These are phyloP conservation scores for Cephonodes hylas DNA, from an alignment of 2,888 invertebrate species.

Conservation along the genomic window DNA sequence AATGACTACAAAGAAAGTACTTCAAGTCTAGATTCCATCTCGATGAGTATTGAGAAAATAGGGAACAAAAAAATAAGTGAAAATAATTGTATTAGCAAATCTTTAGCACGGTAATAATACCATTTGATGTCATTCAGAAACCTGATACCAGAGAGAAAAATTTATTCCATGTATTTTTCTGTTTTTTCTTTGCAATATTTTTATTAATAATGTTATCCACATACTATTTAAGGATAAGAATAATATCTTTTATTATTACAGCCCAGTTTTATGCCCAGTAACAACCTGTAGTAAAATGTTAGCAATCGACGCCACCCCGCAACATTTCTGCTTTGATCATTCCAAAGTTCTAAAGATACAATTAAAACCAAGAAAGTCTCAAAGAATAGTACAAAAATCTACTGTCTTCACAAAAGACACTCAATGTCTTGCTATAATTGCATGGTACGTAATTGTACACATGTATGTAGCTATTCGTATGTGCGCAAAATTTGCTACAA, in stretches of 20 bases:
- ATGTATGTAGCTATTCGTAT: no score
- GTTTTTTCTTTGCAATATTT: no score
- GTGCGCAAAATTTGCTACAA: no score
- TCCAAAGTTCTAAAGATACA: constrained; percentile 58
- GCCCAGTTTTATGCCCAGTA: constrained; percentile 67
- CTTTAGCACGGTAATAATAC: not conserved
- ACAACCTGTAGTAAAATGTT: constrained; percentile 74
- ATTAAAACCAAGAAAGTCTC: constrained; percentile 22
- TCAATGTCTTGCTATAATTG: not conserved
- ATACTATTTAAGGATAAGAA: no score
- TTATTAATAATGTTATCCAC: no score
- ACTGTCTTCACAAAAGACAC: constrained; percentile 9
- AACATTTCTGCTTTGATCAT: constrained; percentile 81
- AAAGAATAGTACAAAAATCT: constrained; percentile 17
- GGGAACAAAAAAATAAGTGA: constrained; percentile 21
- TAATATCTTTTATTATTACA: constrained; percentile 25
- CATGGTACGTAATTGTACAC: no score
- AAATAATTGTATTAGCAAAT: not conserved
- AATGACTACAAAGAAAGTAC: constrained; percentile 26
- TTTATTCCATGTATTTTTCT: not conserved
- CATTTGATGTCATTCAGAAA: not conserved
- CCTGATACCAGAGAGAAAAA: not conserved
- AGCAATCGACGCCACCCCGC: constrained; percentile 72
- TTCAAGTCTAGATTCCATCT: constrained; percentile 16
- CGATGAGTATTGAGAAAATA: constrained; percentile 33